Conservation (phyloP, 1,140 invertebrate species). For the Aphidius ervi region DNA sequence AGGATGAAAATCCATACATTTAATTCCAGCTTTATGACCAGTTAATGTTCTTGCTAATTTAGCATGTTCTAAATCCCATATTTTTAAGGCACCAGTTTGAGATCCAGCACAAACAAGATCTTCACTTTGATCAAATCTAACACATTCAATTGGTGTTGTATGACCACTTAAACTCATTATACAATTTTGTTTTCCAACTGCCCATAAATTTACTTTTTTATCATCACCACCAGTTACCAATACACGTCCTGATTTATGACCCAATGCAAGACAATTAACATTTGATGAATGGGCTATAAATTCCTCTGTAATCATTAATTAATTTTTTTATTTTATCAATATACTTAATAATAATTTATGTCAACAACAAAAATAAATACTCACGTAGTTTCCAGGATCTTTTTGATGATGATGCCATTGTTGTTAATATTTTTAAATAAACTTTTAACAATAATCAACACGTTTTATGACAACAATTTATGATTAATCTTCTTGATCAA, state of each 20-base stretch:
- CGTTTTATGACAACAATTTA: too few species aligned
- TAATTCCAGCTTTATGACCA: conserved; percentile 87
- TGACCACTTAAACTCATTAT: conserved; percentile 95
- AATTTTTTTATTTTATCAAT: conserved; percentile 11
- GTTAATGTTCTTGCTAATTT: conserved; percentile 87
- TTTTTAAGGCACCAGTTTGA: conserved; percentile 86
- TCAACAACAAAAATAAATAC: conserved; percentile 27
- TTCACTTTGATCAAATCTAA: conserved; percentile 90
- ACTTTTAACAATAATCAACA: background rate
- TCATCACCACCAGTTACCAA: conserved; percentile 96
- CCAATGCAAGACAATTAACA: conserved; percentile 86
- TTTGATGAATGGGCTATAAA: conserved; percentile 84
- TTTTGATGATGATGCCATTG: conserved; percentile 59
- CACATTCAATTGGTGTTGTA: conserved; percentile 88
- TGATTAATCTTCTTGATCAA: too few species aligned
- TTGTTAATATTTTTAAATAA: conserved; percentile 25
- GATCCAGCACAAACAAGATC: conserved; percentile 94
- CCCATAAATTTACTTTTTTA: conserved; percentile 97
- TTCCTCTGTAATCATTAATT: conserved; percentile 66
- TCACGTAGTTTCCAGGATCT: conserved; percentile 61
- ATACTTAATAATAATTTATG: conserved; percentile 13
- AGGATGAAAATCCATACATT: conserved; percentile 93
- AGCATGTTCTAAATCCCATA: conserved; percentile 94
- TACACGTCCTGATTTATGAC: conserved; percentile 86
- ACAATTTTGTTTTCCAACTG: conserved; percentile 90